Base-by-base conservation (phyloP, 2,797 vertebrate species). In the Triplophysa bombifrons region DNA sequence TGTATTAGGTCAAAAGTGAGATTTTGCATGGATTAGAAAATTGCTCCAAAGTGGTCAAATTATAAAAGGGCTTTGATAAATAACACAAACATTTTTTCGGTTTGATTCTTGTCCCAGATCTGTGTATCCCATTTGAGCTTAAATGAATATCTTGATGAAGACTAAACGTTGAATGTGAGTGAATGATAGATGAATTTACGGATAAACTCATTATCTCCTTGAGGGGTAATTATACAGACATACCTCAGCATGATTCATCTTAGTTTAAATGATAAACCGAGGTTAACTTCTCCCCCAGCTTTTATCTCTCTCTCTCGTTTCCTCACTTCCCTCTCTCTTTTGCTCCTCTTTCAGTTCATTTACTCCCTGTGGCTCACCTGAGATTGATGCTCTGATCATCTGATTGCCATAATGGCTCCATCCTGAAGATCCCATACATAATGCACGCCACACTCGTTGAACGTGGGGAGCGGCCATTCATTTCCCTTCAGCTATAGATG, bases 351-450 rank as follows among this genome's bases (percentile, higher is more conserved):
- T 92, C 91, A 93, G 91, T 92, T 95, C 92, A 92, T 94, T 94
- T 92, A 91, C 92, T 93, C 91, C 92, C 92, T n/a, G 80, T 80
- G 88, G 94, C 91, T 95, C 91, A 94, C 91, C 88, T 91, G 91
- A 94, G 93, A 96, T 92, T 92, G 93, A 95, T 93, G 91, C 85
- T 88, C 84, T 91, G 87, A 86, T 91, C 90, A 90, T 93, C 89
- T 93, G 94, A 95, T 94, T 94, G 91, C 84, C 68, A 76, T 94
- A 94, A 96, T 96, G 93, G 94, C 86, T 88, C 83, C 88, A 88
- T 88, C 92, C 90, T 92, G 91, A 90, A 91, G 92, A 90, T 93
- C 85, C 85, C 78, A 88, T 89, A 80, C 87, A 92, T 93, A 93
- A 93, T 88, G 89, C 90, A 93, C 85, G 91, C 93, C 91, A 91